Percentiles rank a stretch among this genome's conserved stretches.
These are phyloP conservation scores for Ellobius talpinus DNA, from an alignment of 2,113 vertebrate genomes.

Conservation along the genomic window DNA sequence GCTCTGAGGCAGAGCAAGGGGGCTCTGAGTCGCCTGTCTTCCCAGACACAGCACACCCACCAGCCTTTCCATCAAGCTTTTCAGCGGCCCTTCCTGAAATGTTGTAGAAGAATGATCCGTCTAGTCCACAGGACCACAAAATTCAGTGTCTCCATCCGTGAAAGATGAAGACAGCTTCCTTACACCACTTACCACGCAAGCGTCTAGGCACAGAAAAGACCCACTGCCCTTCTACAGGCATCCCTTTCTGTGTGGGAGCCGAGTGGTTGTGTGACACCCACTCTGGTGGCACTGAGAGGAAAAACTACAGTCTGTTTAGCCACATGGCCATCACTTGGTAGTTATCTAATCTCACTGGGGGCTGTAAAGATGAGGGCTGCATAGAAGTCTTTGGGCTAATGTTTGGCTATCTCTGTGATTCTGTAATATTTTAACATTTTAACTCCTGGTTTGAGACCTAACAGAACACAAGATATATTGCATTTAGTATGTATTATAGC, in stretches of 20 bases:
- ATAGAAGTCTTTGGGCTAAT: not conserved
- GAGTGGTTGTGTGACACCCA: not conserved
- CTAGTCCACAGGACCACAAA: not conserved
- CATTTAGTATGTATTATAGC: not conserved
- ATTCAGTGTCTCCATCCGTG: not conserved
- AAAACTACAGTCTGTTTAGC: not conserved
- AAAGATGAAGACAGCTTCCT: not conserved
- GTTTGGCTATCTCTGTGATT: not conserved
- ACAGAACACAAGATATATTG: slow-evolving; percentile 39
- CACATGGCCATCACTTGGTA: not conserved
- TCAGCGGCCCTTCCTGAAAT: not conserved
- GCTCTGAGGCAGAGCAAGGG: not conserved
- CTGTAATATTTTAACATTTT: slow-evolving; percentile 20
- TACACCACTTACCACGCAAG: not conserved
- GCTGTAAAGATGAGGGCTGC: not conserved
- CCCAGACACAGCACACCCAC: not conserved
- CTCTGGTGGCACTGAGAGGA: not conserved
- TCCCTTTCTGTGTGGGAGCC: not conserved
- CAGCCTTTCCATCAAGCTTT: not conserved
- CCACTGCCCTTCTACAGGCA: not conserved
- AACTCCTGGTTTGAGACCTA: slow-evolving; percentile 5
- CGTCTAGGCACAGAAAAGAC: not conserved
- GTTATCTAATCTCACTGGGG: not conserved
- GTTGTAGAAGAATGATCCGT: not conserved
- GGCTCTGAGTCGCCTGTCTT: not conserved